Percentiles rank a stretch among this genome's conserved stretches.
phyloP scores from a whole-genome alignment of 2,113 vertebrate genomes.

The Apistogramma diplotaenia region DNA sequence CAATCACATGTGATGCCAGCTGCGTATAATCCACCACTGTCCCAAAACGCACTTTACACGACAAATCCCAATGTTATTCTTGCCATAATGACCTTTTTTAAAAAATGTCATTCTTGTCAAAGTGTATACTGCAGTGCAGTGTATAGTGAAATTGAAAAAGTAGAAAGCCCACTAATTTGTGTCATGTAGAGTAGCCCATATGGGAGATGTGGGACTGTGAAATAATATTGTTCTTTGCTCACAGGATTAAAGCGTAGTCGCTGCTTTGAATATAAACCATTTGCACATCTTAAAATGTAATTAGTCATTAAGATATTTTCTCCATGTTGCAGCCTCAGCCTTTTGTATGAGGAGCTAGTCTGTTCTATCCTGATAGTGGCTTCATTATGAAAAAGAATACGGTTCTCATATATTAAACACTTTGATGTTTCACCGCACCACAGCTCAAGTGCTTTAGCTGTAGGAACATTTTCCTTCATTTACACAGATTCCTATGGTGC shows the following conservation, averaged over 20 bases:
- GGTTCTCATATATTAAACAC: conserved; percentile 41
- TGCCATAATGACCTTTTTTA: background rate
- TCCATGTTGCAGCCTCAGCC: conserved; percentile 42
- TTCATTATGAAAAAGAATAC: conserved; percentile 34
- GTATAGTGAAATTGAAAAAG: conserved; percentile 13
- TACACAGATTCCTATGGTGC: conserved; percentile 13
- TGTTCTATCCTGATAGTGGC: conserved; percentile 65
- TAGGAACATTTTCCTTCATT: conserved; percentile 31
- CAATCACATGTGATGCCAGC: conserved; percentile 19
- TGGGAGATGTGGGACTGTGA: conserved; percentile 16
- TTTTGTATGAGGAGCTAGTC: conserved; percentile 45
- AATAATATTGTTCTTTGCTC: conserved; percentile 53
- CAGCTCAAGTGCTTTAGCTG: conserved; percentile 26
- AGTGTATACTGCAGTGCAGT: conserved; percentile 11
- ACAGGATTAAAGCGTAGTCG: conserved; percentile 45
- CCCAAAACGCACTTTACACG: background rate
- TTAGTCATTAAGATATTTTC: conserved; percentile 65
- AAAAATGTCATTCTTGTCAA: background rate
- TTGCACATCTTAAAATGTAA: conserved; percentile 67
- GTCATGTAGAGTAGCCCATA: conserved; percentile 20
- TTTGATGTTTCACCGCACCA: conserved; percentile 47
- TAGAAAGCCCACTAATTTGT: conserved; percentile 29
- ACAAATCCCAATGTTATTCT: conserved; percentile 19
- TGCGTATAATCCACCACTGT: conserved; percentile 11
- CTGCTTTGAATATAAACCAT: conserved; percentile 54